These are phyloP conservation scores for Enteromius unitaeniatus DNA, from an alignment of 2,797 vertebrate genomes.

Conservation along the genomic window DNA sequence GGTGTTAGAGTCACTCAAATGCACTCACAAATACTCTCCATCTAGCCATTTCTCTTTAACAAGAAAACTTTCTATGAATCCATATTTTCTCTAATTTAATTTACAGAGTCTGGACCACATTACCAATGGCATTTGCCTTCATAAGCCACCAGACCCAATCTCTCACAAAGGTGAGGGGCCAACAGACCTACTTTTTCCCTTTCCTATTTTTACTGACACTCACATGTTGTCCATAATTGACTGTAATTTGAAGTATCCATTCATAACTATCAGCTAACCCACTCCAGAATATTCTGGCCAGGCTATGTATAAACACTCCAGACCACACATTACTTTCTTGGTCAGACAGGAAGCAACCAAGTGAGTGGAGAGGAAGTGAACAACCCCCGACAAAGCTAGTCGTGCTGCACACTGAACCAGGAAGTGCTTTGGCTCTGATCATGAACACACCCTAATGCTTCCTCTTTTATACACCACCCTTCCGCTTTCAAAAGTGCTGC, in stretches of 20 bases:
- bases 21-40: neutral
- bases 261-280: neutral
- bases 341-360: constrained; percentile 68
- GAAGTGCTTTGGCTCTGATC: constrained; percentile 58
- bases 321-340: constrained; percentile 29
- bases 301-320: constrained; percentile 30
- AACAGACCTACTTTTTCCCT: neutral
- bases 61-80: constrained; percentile 37
- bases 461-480: constrained; percentile 59
- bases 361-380: constrained; percentile 75
- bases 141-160: constrained; percentile 4
- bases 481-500: constrained; percentile 58
- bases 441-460: constrained; percentile 53
- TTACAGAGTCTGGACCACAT: constrained; percentile 60
- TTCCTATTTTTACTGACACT: neutral
- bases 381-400: constrained; percentile 42
- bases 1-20: neutral
- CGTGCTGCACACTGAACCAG: constrained; percentile 50
- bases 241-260: neutral
- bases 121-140: constrained; percentile 45
- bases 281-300: constrained; percentile 41
- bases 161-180: constrained; percentile 20
- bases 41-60: neutral
- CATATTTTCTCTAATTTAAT: constrained; percentile 56
- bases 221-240: neutral